Base-by-base conservation (phyloP, 2,113 vertebrate species). In the Mus pahari region DNA sequence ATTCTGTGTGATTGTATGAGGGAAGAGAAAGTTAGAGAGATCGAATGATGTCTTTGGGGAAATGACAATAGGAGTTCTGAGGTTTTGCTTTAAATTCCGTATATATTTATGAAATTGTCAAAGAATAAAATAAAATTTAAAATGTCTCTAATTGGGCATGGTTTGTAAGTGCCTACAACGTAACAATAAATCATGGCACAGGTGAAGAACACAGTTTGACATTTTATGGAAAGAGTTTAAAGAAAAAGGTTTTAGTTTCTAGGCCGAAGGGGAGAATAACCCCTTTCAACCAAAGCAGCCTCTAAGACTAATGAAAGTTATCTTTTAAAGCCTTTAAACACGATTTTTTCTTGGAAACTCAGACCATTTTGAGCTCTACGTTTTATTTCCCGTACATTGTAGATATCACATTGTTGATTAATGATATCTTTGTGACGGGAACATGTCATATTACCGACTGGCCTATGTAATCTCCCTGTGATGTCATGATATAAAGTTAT, bases 381-480 rank as follows among this genome's bases (percentile, higher is more conserved):
- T 93, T 75, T 19, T 83, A 77, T 89, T 86, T 82, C 19, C n/a
- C 92, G 42, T 82, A 60, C 94, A 60, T 70, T 70, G 3, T 64
- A 70, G 81, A 83, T 31, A 33, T 74, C 26, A 33, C 20, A 60
- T 74, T 73, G 22, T 55, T 45, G 53, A 60, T 45, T 24, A 77
- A 60, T 74, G n/a, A 42, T 73, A 45, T 45, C 66, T 45, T 90
- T 90, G 28, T 77, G 19, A 77, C 24, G 17, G 48, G 73, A 93
- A 64, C 79, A 53, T 19, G 33, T 64, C 31, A 66, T 48, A 62
- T 87, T 87, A 58, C 16, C 36, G 78, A 79, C 28, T 60, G 90
- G 39, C 12, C 66, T 87, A 20, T 87, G 82, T 86, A 94, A 60
- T 94, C 24, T 94, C 93, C 13, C 60, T 82, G 62, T 89, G n/a